Conservation (phyloP, 2,113 vertebrate genomes). For the Scopus umbretta region DNA sequence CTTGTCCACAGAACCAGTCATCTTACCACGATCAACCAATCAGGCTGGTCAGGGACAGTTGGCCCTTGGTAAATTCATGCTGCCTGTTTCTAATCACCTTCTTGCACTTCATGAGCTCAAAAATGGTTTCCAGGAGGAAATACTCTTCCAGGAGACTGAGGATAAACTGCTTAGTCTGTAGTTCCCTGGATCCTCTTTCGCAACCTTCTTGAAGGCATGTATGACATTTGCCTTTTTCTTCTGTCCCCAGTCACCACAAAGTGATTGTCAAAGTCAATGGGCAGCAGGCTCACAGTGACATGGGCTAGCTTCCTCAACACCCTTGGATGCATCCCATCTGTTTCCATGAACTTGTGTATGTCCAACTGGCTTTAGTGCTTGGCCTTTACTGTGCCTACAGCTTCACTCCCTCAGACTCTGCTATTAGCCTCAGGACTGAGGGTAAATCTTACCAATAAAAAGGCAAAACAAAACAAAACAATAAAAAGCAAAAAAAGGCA, state of each 20-base stretch:
- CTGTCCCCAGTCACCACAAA: not conserved
- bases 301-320: not conserved
- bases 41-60: not conserved
- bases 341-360: not conserved
- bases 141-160: not conserved
- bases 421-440: not conserved
- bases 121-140: not conserved
- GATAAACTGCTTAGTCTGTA: not conserved
- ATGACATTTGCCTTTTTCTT: not conserved
- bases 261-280: accelerated
- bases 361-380: not conserved
- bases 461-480: not conserved
- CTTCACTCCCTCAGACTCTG: not conserved
- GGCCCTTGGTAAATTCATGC: not conserved
- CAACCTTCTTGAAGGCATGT: not conserved
- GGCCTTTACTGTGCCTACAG: not conserved
- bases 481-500: not conserved
- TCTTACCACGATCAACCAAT: not conserved
- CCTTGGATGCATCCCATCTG: not conserved
- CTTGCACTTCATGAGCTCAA: not conserved
- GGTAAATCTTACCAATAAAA: not conserved
- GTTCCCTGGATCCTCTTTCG: not conserved
- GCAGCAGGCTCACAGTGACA: not conserved
- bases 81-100: not conserved
- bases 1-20: not conserved